Base-by-base conservation (phyloP, 2,113 vertebrate species). In the Tyrannus savana region DNA sequence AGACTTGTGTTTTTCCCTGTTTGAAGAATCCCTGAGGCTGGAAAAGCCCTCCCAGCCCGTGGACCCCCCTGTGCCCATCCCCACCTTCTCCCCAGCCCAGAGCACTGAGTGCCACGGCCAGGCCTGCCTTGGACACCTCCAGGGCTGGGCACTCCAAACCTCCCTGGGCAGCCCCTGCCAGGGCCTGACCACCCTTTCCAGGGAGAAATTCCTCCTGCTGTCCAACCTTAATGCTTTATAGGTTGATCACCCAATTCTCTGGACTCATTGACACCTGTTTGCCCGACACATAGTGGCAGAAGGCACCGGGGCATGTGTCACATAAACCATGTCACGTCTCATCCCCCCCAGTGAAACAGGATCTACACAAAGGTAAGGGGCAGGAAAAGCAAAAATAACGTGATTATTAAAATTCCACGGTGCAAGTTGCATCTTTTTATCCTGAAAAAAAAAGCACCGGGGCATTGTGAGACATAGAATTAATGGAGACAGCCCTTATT, bases 341-440 rank as follows among this genome's bases (percentile, higher is more conserved):
- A 0, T 14, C 27, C 24, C 2, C 25, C 25, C 8, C 14, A 33
- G 17, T 28, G 14, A 58, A 84, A 53, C 0, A 5, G 22, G 7
- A 7, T 77, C 62, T 55, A 2, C 27, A 16, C 9, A 33, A 67
- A 83, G 50, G 27, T 31, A 59, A 19, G 15, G 15, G 13, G 13
- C 19, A 25, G n/a, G 14, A 58, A 68, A 85, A 84, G 37, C 33
- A 76, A 74, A 63, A 76, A 39, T 56, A 14, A 77, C 52, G 15
- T 9, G 2, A n/a, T 76, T 63, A 59, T 42, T 68, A 52, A 72
- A 42, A 73, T 50, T 74, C 33, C 24, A 74, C 56, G 15, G n/a
- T 49, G 59, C 49, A 84, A 94, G 25, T 9, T 22, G 8, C 4
- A 1, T 16, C 3, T 44, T 52, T 72, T 46, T 52, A 18, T 7